Conservation (phyloP, 1,140 invertebrate genomes). For the Heliconius himera region DNA sequence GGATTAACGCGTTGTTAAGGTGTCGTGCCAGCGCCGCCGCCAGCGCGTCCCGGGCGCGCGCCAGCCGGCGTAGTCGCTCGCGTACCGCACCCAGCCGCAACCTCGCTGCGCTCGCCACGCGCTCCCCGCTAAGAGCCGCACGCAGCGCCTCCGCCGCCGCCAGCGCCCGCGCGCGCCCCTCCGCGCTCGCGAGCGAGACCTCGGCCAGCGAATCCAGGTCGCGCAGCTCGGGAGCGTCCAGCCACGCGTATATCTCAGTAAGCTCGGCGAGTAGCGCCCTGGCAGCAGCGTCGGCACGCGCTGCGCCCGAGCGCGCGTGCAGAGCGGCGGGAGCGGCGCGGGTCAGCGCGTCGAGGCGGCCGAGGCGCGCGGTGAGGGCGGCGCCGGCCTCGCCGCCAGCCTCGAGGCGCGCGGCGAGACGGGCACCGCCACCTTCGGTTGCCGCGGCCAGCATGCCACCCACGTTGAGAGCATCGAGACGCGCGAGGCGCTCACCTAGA, state of each 20-base stretch:
- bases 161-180: constrained; percentile 89
- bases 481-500: constrained; percentile 57
- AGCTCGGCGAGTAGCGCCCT: constrained; percentile 55
- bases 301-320: constrained; percentile 54
- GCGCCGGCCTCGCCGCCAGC: constrained; percentile 44
- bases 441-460: constrained; percentile 71
- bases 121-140: constrained; percentile 86
- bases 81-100: constrained; percentile 86
- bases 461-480: constrained; percentile 70
- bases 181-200: constrained; percentile 43
- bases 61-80: constrained; percentile 93
- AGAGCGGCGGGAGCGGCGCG: constrained; percentile 52
- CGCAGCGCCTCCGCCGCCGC: constrained; percentile 91
- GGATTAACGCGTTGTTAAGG: constrained; percentile 96
- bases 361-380: constrained; percentile 45
- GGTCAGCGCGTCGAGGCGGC: constrained; percentile 46
- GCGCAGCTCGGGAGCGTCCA: constrained; percentile 55
- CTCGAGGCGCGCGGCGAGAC: constrained; percentile 54
- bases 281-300: constrained; percentile 56
- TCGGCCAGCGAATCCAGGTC: constrained; percentile 55
- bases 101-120: constrained; percentile 35
- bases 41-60: constrained; percentile 90
- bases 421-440: constrained; percentile 62
- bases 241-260: constrained; percentile 51
- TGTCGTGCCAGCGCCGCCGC: constrained; percentile 91